Base-by-base conservation (phyloP, 2,113 vertebrate species). In the Oryzias melastigma region DNA sequence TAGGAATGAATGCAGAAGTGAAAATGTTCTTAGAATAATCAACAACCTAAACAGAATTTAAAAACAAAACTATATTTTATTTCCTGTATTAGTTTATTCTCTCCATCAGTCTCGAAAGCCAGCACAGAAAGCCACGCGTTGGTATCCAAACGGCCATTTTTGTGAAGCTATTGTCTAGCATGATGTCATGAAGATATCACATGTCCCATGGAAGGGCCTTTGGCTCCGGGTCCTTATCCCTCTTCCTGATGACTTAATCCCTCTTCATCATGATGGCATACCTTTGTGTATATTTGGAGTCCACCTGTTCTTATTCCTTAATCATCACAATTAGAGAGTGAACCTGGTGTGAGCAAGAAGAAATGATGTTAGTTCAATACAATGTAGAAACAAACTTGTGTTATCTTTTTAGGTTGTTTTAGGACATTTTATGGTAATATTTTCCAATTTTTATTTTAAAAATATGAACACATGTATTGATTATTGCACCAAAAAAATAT, bases 261-360 rank as follows among this genome's bases (percentile, higher is more conserved):
- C 35, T 35, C 35, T 69, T 82, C 78, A 68, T 60, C 54, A 65
- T 40, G 19, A 82, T 86, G 75, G 84, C 77, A 79, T 67, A 79
- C 67, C 22, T 73, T 69, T 58, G 81, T 55, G 35, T 84, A 56
- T 5, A 73, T 73, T 80, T 86, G 82, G 80, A 87, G 84, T 47
- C 80, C 87, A 87, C 86, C 88, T 89, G 87, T 86, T 85, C 54
- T 54, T 65, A 76, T 84, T 82, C 74, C 79, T 72, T 12, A 35
- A 35, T 80, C 80, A 83, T 72, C 65, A 62, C 5, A 64, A 47
- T 56, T 14, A 42, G 58, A 64, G 62, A 22, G 40, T 14, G 50
- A 15, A 19, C 27, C 61, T n/a, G 55, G 27, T 35, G 10, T 3
- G 17, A 58, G 61, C 35, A 35, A 12, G 8, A 35, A 35, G 35